phyloP scores from a whole-genome alignment of 1,140 invertebrate genomes.

The Maconellicoccus hirsutus region DNA sequence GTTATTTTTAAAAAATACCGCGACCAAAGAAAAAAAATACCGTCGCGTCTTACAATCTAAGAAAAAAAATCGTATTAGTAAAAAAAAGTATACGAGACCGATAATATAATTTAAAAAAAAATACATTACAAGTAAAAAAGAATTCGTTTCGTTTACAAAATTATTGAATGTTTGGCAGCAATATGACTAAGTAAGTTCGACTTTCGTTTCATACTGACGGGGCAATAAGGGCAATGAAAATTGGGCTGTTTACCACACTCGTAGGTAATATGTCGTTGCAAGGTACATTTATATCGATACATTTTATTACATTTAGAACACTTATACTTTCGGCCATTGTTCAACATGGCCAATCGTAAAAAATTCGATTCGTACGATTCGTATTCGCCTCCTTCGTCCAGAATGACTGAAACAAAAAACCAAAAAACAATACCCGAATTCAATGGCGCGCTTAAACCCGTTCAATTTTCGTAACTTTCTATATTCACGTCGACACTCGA shows the following conservation, averaged over 20 bases:
- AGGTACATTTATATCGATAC: conserved; percentile 41
- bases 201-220: conserved; percentile 44
- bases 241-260: conserved; percentile 46
- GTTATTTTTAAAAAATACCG: not conserved
- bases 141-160: not conserved
- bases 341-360: conserved; percentile 15
- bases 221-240: conserved; percentile 44
- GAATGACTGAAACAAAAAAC: conserved; percentile 5
- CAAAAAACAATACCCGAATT: not conserved
- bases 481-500: not conserved
- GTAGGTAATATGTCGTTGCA: conserved; percentile 35
- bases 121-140: not conserved
- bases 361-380: conserved; percentile 11
- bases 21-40: not conserved
- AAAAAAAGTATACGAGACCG: not conserved
- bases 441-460: not conserved
- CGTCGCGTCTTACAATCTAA: not conserved
- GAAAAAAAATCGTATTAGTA: not conserved
- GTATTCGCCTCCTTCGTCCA: not conserved
- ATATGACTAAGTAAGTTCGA: conserved; percentile 36
- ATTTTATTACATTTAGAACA: conserved; percentile 36
- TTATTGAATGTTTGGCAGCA: conserved; percentile 21
- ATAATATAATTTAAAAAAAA: not conserved
- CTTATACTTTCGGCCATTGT: conserved; percentile 17
- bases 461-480: no score